These are phyloP conservation scores for Metopolophium dirhodum DNA, from an alignment of 1,140 invertebrate genomes.

Conservation along the genomic window DNA sequence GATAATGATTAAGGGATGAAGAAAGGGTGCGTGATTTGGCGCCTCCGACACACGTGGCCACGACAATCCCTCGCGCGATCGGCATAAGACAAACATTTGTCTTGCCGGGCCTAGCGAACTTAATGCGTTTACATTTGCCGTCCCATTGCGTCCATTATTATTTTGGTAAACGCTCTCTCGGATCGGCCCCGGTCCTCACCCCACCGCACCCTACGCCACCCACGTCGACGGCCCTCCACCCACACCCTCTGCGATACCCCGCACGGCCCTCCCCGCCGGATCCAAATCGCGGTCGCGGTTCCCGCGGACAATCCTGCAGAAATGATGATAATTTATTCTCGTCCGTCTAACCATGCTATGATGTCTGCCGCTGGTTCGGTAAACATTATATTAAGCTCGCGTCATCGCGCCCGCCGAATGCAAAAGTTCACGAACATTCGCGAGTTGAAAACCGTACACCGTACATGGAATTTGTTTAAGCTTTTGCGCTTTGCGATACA, in stretches of 20 bases:
- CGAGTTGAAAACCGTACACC: neutral
- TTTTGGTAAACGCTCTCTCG: slow-evolving; percentile 23
- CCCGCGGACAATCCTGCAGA: neutral
- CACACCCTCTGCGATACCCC: neutral
- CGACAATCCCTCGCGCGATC: slow-evolving; percentile 20
- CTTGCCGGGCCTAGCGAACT: slow-evolving; percentile 1
- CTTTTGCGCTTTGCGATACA: neutral
- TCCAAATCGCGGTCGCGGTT: neutral
- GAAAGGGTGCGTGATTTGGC: neutral
- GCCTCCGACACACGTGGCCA: neutral
- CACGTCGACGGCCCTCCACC: neutral
- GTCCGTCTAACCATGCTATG: neutral
- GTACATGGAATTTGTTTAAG: neutral
- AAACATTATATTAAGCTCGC: slow-evolving; percentile 26
- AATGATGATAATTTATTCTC: slow-evolving; percentile 30
- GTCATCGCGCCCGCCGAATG: neutral
- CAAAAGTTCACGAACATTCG: neutral
- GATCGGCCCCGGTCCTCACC: neutral
- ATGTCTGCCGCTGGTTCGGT: neutral
- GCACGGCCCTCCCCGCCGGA: neutral
- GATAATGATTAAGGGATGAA: neutral
- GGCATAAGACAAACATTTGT: slow-evolving; percentile 54
- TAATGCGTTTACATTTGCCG: slow-evolving; percentile 57
- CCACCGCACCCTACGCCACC: neutral
- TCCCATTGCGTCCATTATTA: slow-evolving; percentile 52